Percentiles rank a stretch among this genome's conserved stretches.
Evolutionary conservation across 1,140 invertebrate genomes (phyloP).

Genomic region (Aphaenogaster floridana): DNA sequence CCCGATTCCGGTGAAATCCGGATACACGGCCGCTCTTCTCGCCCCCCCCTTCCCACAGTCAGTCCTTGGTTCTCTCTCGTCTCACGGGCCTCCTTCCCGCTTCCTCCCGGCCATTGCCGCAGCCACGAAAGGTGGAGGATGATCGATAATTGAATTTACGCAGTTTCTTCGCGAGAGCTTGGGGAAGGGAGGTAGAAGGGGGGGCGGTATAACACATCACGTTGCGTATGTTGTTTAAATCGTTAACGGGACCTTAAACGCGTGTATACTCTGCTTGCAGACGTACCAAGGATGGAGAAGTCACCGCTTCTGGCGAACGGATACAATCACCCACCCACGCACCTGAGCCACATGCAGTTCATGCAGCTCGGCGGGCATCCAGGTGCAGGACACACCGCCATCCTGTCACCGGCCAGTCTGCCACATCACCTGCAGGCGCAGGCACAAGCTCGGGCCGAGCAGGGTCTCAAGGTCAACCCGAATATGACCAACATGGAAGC

Average conservation of each 20-base stretch:
- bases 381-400: constrained; percentile 90
- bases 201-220: neutral
- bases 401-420: constrained; percentile 95
- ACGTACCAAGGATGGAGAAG: constrained; percentile 95
- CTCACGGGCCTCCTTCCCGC: neutral
- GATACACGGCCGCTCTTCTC: constrained; percentile 32
- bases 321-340: constrained; percentile 97
- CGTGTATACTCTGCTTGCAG: constrained; percentile 86
- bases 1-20: constrained; percentile 71
- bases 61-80: constrained; percentile 12
- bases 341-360: constrained; percentile 95
- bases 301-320: constrained; percentile 96
- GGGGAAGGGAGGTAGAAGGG: neutral
- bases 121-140: neutral
- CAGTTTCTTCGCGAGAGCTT: constrained; percentile 8
- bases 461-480: constrained; percentile 90
- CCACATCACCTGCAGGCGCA: constrained; percentile 91
- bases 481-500: constrained; percentile 94
- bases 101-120: neutral
- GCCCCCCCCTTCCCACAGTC: neutral
- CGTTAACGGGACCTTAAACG: neutral
- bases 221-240: neutral
- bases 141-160: constrained; percentile 61
- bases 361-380: constrained; percentile 93
- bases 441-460: constrained; percentile 84